Evolutionary conservation across 2,888 invertebrate species (phyloP).

Genomic region (Mesoligia furuncula): DNA sequence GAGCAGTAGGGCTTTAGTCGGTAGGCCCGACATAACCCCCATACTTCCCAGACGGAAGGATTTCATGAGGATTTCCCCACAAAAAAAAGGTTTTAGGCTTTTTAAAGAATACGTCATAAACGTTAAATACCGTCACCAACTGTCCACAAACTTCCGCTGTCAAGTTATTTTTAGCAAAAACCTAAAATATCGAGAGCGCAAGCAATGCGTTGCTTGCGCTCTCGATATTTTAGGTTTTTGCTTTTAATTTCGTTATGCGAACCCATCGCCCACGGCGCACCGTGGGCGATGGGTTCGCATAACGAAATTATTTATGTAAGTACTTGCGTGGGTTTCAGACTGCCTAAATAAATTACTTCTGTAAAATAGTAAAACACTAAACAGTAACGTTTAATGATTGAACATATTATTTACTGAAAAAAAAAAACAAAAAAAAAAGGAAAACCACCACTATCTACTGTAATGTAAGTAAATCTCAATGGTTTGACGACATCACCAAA

Average conservation of each 20-base stretch:
- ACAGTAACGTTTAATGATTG: no score
- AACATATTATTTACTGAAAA: no score
- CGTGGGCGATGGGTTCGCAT: constrained; percentile 24
- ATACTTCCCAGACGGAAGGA: no score
- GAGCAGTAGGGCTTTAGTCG: not conserved
- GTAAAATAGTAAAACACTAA: no score
- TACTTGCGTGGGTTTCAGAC: constrained; percentile 32
- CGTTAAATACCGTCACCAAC: not conserved
- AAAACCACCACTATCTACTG: no score
- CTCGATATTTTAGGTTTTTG: no score
- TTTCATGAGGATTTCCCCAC: not conserved
- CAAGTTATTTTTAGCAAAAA: constrained; percentile 17
- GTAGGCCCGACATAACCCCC: not conserved
- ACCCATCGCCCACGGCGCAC: no score
- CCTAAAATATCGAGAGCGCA: constrained; percentile 39
- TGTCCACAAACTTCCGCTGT: not conserved
- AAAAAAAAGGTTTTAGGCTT: not conserved
- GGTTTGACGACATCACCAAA: no score
- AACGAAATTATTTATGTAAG: constrained; percentile 40
- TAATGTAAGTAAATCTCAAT: no score
- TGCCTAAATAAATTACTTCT: constrained; percentile 31
- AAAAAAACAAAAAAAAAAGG: no score
- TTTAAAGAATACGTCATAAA: constrained; percentile 6
- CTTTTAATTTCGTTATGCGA: no score
- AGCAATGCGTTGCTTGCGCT: no score